A percentile compares a stretch with the other conserved stretches of the same genome.
Conservation (phyloP, 2,113 vertebrate species). For the Pluvianellus socialis region DNA sequence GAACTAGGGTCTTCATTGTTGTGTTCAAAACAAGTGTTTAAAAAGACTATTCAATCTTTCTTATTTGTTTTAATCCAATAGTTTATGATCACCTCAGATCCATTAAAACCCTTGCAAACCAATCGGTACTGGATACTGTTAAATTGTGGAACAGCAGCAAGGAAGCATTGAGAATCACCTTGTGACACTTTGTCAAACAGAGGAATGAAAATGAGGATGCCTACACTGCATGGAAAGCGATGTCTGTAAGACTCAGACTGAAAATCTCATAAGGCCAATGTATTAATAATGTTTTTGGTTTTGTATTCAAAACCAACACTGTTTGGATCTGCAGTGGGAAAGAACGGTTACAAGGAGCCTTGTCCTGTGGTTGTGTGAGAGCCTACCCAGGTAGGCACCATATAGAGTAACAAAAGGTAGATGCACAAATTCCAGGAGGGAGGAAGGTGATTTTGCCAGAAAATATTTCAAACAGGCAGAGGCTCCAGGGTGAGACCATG, state of each 20-base stretch:
- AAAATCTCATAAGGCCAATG: not conserved
- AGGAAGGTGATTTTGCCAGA: not conserved
- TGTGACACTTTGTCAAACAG: not conserved
- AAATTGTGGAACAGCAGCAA: not conserved
- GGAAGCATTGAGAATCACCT: not conserved
- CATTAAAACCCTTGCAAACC: not conserved
- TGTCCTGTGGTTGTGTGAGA: not conserved
- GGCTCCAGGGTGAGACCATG: not conserved
- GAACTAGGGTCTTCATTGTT: not conserved
- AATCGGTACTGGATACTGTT: not conserved
- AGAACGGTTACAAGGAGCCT: not conserved
- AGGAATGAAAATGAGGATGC: not conserved
- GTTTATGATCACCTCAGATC: not conserved
- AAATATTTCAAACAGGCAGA: not conserved
- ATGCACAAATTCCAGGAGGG: not conserved
- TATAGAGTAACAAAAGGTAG: not conserved
- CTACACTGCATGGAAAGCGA: not conserved
- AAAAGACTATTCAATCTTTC: not conserved
- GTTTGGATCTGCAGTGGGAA: not conserved
- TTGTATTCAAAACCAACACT: not conserved
- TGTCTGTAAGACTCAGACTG: not conserved
- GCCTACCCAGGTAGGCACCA: fast-evolving
- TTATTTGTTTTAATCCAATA: not conserved
- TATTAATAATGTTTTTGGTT: not conserved
- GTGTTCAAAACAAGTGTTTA: not conserved